These are phyloP conservation scores for Calcarius ornatus DNA, from an alignment of 2,113 vertebrate genomes.

Conservation along the genomic window DNA sequence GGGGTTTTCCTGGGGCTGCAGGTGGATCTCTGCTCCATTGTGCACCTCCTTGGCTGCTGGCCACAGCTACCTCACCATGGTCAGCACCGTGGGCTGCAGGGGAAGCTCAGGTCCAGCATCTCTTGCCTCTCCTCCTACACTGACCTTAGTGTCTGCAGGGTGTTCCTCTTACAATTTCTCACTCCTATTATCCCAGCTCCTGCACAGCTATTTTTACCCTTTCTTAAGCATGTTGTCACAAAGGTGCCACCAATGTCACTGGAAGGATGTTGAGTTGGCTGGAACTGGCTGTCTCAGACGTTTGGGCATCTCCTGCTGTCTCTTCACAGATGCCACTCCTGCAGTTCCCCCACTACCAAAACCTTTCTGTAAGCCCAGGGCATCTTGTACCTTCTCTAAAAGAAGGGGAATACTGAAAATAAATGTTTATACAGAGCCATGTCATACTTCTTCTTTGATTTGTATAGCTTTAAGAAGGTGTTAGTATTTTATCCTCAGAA, in stretches of 20 bases:
- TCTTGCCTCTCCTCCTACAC: background rate
- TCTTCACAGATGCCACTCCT: background rate
- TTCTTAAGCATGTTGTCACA: background rate
- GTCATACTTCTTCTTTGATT: background rate
- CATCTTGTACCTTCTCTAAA: background rate
- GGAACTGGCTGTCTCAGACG: background rate
- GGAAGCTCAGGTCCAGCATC: background rate
- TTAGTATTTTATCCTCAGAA: background rate
- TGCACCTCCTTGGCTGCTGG: background rate
- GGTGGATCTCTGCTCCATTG: background rate
- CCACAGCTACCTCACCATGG: background rate
- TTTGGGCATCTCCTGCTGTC: background rate
- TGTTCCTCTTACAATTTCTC: background rate
- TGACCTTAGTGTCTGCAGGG: background rate
- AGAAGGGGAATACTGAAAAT: background rate
- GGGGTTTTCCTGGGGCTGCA: background rate
- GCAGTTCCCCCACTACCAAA: background rate
- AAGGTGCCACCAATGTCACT: accelerated
- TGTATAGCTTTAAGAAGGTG: background rate
- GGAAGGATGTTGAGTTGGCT: background rate
- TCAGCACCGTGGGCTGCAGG: background rate
- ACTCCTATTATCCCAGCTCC: background rate
- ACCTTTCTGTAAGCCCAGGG: background rate
- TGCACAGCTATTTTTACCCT: background rate
- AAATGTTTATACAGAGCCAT: background rate